A percentile compares a stretch with the other conserved stretches of the same genome.
Conservation (phyloP, 2,113 vertebrate genomes). For the Clarias magur region DNA sequence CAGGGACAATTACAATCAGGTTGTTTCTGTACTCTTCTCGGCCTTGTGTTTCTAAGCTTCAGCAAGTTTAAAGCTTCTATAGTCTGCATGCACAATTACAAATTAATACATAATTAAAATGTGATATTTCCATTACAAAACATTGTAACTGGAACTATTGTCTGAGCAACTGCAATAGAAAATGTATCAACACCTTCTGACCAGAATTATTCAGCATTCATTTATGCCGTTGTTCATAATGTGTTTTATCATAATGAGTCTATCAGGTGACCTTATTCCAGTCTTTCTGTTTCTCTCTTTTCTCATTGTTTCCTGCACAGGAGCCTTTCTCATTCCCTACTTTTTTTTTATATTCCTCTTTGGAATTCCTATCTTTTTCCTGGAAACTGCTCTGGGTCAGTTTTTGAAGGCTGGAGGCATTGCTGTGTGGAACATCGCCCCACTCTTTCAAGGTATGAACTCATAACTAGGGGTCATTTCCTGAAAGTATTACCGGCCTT, state of each 20-base stretch:
- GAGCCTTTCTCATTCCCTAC: conserved; percentile 83
- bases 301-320: conserved; percentile 59
- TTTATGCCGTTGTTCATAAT: background rate
- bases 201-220: background rate
- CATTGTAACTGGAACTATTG: background rate
- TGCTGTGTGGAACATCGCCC: conserved; percentile 83
- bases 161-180: background rate
- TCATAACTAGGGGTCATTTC: background rate
- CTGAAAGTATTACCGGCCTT: too few relatives aligned
- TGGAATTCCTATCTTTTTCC: conserved; percentile 83
- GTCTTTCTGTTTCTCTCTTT: background rate
- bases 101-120: too few relatives aligned
- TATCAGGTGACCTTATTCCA: background rate
- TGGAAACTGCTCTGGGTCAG: conserved; percentile 82
- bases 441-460: conserved; percentile 77
- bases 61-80: too few relatives aligned
- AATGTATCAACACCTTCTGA: background rate
- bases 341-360: conserved; percentile 75
- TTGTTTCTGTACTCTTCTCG: too few relatives aligned
- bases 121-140: too few relatives aligned
- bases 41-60: too few relatives aligned
- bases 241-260: background rate
- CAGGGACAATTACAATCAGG: too few relatives aligned
- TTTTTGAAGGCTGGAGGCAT: conserved; percentile 85
- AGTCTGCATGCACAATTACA: too few relatives aligned